Percentiles rank a stretch among this genome's conserved stretches.
These are phyloP conservation scores for Diorhabda elongata DNA, from an alignment of 1,140 invertebrate genomes.

Conservation along the genomic window DNA sequence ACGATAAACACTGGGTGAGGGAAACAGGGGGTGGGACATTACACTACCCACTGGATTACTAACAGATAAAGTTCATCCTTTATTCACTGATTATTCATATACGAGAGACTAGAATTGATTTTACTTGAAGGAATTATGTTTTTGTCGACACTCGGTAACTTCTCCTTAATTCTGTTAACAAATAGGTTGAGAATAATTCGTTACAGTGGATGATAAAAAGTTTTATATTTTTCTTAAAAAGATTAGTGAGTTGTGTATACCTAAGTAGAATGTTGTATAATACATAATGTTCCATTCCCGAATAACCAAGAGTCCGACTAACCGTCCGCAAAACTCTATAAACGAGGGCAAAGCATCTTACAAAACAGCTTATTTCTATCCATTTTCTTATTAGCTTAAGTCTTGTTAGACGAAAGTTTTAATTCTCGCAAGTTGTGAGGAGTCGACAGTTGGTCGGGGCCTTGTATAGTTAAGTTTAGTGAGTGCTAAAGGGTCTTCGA, in stretches of 20 bases:
- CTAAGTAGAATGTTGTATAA: not conserved
- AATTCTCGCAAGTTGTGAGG: slow-evolving; percentile 53
- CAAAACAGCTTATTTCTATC: slow-evolving; percentile 49
- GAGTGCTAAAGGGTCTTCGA: slow-evolving; percentile 49
- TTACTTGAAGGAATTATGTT: too few species aligned
- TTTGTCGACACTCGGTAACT: too few species aligned
- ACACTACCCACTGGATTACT: slow-evolving; percentile 26
- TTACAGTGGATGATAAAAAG: not conserved
- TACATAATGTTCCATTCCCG: slow-evolving; percentile 14
- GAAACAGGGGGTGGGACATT: slow-evolving; percentile 10
- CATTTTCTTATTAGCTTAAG: slow-evolving; percentile 50
- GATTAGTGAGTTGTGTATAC: not conserved
- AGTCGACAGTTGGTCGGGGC: slow-evolving; percentile 47
- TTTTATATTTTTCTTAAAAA: slow-evolving; percentile 27
- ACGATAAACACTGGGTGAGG: slow-evolving; percentile 23
- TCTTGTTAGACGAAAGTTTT: slow-evolving; percentile 55
- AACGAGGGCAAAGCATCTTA: slow-evolving; percentile 46
- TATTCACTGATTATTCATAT: slow-evolving; percentile 17
- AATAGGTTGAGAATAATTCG: not conserved
- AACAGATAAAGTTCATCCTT: slow-evolving; percentile 33
- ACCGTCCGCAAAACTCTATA: slow-evolving; percentile 22
- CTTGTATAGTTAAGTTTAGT: slow-evolving; percentile 48
- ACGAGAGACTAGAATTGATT: too few species aligned
- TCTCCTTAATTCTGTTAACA: too few species aligned
- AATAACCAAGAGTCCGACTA: slow-evolving; percentile 17